Percentiles rank a stretch among this genome's conserved stretches.
phyloP scores from a whole-genome alignment of 2,113 vertebrate species.

The Pituophis catenifer region DNA sequence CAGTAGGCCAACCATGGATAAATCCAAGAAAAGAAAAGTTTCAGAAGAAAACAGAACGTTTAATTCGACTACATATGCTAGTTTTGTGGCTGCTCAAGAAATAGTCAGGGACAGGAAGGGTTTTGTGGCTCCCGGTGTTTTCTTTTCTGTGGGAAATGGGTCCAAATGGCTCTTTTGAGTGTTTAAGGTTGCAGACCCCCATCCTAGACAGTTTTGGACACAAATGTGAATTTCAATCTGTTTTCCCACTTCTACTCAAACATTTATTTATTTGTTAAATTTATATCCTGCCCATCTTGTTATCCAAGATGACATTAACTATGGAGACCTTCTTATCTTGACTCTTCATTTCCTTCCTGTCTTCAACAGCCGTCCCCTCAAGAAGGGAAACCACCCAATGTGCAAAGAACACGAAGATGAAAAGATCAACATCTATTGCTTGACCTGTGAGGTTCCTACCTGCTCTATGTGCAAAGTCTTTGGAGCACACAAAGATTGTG shows the following conservation, averaged over 20 bases:
- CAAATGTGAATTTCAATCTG: not conserved
- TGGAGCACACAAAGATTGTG: conserved; percentile 90
- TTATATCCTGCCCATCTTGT: not conserved
- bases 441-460: conserved; percentile 87
- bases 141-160: too few species aligned
- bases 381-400: conserved; percentile 84
- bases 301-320: not conserved
- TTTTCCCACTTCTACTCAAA: not conserved
- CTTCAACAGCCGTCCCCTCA: conserved; percentile 72
- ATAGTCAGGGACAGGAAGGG: too few species aligned
- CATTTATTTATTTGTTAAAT: not conserved
- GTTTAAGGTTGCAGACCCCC: too few species aligned
- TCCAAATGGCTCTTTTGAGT: too few species aligned
- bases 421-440: conserved; percentile 95
- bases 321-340: not conserved
- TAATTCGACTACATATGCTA: too few species aligned
- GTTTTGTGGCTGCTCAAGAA: too few species aligned
- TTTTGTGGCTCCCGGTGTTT: too few species aligned
- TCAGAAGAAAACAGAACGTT: too few species aligned
- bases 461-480: conserved; percentile 98
- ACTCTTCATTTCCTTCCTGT: fast-evolving
- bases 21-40: too few species aligned
- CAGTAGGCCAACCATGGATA: too few species aligned
- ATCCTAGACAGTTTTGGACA: not conserved
- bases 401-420: conserved; percentile 95